A percentile compares a stretch with the other conserved stretches of the same genome.
phyloP scores from a whole-genome alignment of 2,797 vertebrate species.

The Sebastiscus albofasciatus region DNA sequence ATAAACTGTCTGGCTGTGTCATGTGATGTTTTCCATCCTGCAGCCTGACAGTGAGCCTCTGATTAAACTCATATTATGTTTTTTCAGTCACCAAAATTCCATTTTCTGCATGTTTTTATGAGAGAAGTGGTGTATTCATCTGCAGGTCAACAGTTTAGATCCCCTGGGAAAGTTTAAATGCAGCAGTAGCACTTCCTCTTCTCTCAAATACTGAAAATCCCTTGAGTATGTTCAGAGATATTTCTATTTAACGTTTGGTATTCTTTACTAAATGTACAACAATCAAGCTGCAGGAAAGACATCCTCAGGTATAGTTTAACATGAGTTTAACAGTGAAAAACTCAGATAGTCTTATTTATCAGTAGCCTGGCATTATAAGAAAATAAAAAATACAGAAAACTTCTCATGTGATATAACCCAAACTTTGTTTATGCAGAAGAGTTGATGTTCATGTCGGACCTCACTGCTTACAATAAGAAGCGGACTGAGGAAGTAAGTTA shows the following conservation, averaged over 20 bases:
- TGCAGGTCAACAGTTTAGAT: not conserved
- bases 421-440: not conserved
- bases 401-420: not conserved
- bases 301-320: not conserved
- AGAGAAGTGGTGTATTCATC: not conserved
- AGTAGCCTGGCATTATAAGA: not conserved
- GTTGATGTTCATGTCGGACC: too few species aligned
- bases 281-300: not conserved
- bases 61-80: conserved; percentile 14
- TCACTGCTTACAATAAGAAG: too few species aligned
- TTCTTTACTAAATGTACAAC: not conserved
- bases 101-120: not conserved
- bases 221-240: not conserved
- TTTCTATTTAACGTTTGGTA: not conserved
- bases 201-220: not conserved
- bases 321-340: not conserved
- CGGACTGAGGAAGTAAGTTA: not conserved
- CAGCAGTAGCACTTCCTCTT: not conserved
- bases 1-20: conserved; percentile 10
- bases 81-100: not conserved
- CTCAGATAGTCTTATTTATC: not conserved
- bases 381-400: not conserved
- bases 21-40: conserved; percentile 40
- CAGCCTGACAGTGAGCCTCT: not conserved
- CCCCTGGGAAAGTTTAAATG: not conserved